phyloP scores from a whole-genome alignment of 2,888 invertebrate genomes.

The Agonopterix heracliana region DNA sequence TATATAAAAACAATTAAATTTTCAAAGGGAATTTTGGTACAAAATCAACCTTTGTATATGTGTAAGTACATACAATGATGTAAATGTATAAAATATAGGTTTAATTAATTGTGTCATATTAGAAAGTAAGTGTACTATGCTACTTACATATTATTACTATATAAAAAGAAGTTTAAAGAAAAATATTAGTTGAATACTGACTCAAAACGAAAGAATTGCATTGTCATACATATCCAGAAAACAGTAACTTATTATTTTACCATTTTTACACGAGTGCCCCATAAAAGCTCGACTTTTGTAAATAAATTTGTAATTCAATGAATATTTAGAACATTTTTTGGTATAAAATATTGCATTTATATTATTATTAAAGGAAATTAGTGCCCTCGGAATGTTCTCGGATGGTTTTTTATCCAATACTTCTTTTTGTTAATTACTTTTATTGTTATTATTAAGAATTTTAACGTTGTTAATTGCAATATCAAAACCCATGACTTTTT shows the following conservation, averaged over 20 bases:
- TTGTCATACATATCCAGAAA: slow-evolving; percentile 10
- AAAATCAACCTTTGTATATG: slow-evolving; percentile 57
- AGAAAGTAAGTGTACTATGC: slow-evolving; percentile 69
- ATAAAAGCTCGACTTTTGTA: slow-evolving; percentile 35
- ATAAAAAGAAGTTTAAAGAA: slow-evolving; percentile 58
- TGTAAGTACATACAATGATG: slow-evolving; percentile 68
- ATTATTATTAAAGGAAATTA: slow-evolving; percentile 39
- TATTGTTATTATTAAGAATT: slow-evolving; percentile 75
- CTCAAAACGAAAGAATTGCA: slow-evolving; percentile 34
- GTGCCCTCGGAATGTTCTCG: slow-evolving; percentile 62
- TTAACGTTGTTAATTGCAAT: slow-evolving; percentile 62
- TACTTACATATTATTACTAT: slow-evolving; percentile 70
- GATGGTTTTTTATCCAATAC: slow-evolving; percentile 63
- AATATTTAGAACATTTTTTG: slow-evolving; percentile 58
- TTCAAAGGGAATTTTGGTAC: slow-evolving; percentile 34
- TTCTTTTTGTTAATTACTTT: slow-evolving; percentile 70
- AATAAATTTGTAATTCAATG: slow-evolving; percentile 66
- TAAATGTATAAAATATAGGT: slow-evolving; percentile 68
- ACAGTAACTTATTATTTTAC: slow-evolving; percentile 5
- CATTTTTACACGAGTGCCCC: slow-evolving; percentile 7
- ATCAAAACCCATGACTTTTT: slow-evolving; percentile 9
- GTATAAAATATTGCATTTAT: slow-evolving; percentile 68
- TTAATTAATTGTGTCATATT: slow-evolving; percentile 75
- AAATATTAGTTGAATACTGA: slow-evolving; percentile 67
- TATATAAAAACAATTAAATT: too few relatives aligned